Conservation (phyloP, 2,888 invertebrate genomes). For the Metacarcinus magister region DNA sequence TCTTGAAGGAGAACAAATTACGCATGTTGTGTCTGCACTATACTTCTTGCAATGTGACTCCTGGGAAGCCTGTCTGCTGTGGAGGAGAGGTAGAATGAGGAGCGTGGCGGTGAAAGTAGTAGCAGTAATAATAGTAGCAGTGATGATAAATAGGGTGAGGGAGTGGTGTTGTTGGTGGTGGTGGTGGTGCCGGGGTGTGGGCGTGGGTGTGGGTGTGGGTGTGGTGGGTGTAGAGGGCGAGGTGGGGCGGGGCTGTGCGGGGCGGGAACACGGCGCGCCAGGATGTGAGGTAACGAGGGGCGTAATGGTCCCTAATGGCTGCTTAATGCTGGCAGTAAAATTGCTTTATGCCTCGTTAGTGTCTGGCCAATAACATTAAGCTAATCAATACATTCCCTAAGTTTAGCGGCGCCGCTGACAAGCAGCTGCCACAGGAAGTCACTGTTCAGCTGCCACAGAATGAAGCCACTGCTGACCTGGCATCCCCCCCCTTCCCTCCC, state of each 20-base stretch:
- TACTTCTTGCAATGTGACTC: too few species aligned
- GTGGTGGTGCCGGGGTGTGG: background rate
- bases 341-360: conserved; percentile 46
- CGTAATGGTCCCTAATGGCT: conserved; percentile 49
- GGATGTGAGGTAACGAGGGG: background rate
- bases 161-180: background rate
- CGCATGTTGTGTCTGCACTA: too few species aligned
- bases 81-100: too few species aligned
- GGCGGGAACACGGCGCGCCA: background rate
- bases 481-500: too few species aligned
- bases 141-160: too few species aligned
- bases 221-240: background rate
- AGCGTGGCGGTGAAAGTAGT: too few species aligned
- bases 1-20: too few species aligned
- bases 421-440: background rate
- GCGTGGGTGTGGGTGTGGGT: background rate
- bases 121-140: too few species aligned
- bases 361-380: conserved; percentile 52
- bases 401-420: background rate
- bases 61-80: too few species aligned
- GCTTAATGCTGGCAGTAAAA: conserved; percentile 37
- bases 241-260: background rate
- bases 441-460: too few species aligned
- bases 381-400: conserved; percentile 32
- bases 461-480: too few species aligned